These are phyloP conservation scores for Cisticola juncidis DNA, from an alignment of 2,113 vertebrate genomes.

Conservation along the genomic window DNA sequence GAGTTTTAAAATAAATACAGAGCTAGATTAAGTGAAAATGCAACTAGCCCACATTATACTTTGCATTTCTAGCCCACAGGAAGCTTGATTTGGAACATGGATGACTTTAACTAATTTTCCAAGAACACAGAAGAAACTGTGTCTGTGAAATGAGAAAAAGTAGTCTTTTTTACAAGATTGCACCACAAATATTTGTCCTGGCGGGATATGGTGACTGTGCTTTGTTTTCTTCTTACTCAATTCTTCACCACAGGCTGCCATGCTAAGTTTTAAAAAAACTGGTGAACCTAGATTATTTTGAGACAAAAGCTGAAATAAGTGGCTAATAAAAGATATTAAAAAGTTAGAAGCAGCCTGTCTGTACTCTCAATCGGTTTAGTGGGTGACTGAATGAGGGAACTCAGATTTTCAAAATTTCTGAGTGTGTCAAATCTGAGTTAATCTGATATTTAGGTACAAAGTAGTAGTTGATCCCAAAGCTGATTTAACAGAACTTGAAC, in stretches of 20 bases:
- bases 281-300: not conserved
- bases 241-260: not conserved
- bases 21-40: not conserved
- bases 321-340: not conserved
- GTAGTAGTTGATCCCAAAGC: not conserved
- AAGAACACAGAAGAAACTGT: not conserved
- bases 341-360: not conserved
- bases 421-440: not conserved
- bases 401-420: not conserved
- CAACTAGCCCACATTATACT: not conserved
- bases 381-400: not conserved
- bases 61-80: not conserved
- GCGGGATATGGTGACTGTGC: not conserved
- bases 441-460: not conserved
- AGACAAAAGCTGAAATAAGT: not conserved
- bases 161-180: not conserved
- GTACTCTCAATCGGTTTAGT: not conserved
- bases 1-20: not conserved
- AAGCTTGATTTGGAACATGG: not conserved
- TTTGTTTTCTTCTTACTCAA: not conserved
- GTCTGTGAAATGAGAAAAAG: not conserved
- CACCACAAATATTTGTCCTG: not conserved
- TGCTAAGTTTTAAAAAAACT: not conserved
- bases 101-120: not conserved
- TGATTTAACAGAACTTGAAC: not conserved